Evolutionary conservation across 2,113 vertebrate species (phyloP), one percentile per base, ranked within the genome.

Genomic region (Tylochromis polylepis): DNA sequence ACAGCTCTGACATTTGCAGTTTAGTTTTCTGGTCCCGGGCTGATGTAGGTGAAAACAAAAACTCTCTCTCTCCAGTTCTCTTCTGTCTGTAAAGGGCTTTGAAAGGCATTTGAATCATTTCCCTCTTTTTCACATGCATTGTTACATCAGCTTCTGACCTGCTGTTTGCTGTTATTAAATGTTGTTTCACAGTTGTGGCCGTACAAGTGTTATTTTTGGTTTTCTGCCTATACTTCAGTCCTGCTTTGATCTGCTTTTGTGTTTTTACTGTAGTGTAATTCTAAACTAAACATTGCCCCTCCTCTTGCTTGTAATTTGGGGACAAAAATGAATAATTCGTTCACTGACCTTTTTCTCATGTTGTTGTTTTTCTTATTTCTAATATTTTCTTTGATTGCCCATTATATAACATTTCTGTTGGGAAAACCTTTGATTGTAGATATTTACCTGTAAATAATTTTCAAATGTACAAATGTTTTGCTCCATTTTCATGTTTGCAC

Each of bases 381-480:
- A 7, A 55, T 81, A 1, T 41, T 87, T 85, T 80, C 4, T 88
- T 38, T 78, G 12, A 77, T 83, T 75, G 20, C 49, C 53, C 43
- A 57, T 88, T 22, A 67, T 22, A 67, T 67, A 14, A 78, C 8
- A 29, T 53, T 57, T 79, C 78, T 72, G 67, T 58, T 84, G 59
- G 56, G 59, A 77, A 82, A 87, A 59, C 49, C 65, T 85, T 86
- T 81, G 36, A 59, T 55, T 95, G 94, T 94, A 95, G 85, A 95
- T 93, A 95, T 20, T 82, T 57, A 87, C 43, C 18, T 95, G 94
- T 95, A 95, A 92, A 95, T 95, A 93, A 31, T 92, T 87, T 92
- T 88, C 60, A 84, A 89, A 86, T 93, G 93, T 94, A 91, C 83
- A 94, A 89, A 88, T 90, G 4, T 85, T 89, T 84, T 65, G 12